phyloP scores from a whole-genome alignment of 2,797 vertebrate species.

The Vultur gryphus region DNA sequence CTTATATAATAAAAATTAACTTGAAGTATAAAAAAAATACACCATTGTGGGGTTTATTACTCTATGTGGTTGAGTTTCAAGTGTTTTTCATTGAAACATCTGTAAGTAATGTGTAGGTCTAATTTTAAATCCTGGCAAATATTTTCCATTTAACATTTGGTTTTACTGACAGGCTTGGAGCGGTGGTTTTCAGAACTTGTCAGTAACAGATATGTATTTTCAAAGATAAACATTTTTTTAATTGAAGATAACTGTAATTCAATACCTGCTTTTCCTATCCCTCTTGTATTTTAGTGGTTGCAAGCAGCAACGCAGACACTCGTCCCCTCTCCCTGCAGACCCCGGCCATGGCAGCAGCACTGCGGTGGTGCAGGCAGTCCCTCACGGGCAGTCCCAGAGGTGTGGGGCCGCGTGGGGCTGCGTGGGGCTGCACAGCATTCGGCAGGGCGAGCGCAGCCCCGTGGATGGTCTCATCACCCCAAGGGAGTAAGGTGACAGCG shows the following conservation, averaged over 20 bases:
- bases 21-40: slow-evolving; percentile 80
- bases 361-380: rapidly evolving
- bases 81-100: slow-evolving; percentile 88
- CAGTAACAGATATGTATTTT: slow-evolving; percentile 69
- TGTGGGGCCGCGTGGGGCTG: not conserved
- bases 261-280: slow-evolving; percentile 23
- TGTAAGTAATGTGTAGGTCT: slow-evolving; percentile 86
- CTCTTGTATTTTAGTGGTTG: not conserved
- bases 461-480: rapidly evolving
- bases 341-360: not conserved
- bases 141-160: slow-evolving; percentile 82
- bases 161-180: slow-evolving; percentile 75
- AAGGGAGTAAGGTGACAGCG: not conserved
- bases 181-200: slow-evolving; percentile 65
- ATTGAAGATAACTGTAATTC: slow-evolving; percentile 67
- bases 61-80: slow-evolving; percentile 87
- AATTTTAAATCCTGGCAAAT: slow-evolving; percentile 84
- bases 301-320: not conserved
- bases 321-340: not conserved
- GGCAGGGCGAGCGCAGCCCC: rapidly evolving
- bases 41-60: slow-evolving; percentile 91
- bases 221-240: slow-evolving; percentile 59
- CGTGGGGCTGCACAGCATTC: not conserved
- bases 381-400: rapidly evolving
- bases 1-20: slow-evolving; percentile 92